Percentiles rank a stretch among this genome's conserved stretches.
These are phyloP conservation scores for Pimephales promelas DNA, from an alignment of 2,113 vertebrate genomes.

Conservation along the genomic window DNA sequence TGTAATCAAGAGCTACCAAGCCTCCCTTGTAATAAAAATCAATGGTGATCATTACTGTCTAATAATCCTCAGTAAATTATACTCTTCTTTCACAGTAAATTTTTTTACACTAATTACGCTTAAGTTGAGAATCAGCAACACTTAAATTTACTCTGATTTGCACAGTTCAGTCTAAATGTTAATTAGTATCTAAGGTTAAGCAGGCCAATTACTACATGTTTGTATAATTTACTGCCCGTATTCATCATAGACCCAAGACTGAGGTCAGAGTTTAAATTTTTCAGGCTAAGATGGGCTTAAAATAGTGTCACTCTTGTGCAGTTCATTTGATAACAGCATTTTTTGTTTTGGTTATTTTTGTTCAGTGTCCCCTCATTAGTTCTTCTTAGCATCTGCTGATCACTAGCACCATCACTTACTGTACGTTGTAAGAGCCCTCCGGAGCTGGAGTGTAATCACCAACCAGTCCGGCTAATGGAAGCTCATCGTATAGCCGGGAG, in stretches of 20 bases:
- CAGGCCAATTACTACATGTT: background rate
- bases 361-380: constrained; percentile 44
- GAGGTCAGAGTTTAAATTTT: background rate
- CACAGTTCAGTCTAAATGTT: background rate
- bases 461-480: constrained; percentile 76
- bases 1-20: background rate
- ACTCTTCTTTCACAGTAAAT: background rate
- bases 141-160: background rate
- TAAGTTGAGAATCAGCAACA: background rate
- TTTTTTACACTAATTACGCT: constrained; percentile 7
- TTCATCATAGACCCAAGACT: background rate
- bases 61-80: background rate
- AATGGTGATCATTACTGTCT: background rate
- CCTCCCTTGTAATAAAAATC: background rate
- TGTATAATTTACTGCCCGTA: background rate
- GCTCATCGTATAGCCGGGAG: constrained; percentile 70
- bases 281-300: background rate
- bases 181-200: background rate
- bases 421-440: constrained; percentile 68
- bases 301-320: constrained; percentile 10
- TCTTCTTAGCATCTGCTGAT: constrained; percentile 59
- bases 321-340: constrained; percentile 59
- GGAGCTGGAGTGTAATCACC: constrained; percentile 74
- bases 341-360: constrained; percentile 37
- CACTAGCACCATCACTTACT: constrained; percentile 74